Base-by-base conservation (phyloP, 2,888 invertebrate genomes). In the Drosophila prolongata region DNA sequence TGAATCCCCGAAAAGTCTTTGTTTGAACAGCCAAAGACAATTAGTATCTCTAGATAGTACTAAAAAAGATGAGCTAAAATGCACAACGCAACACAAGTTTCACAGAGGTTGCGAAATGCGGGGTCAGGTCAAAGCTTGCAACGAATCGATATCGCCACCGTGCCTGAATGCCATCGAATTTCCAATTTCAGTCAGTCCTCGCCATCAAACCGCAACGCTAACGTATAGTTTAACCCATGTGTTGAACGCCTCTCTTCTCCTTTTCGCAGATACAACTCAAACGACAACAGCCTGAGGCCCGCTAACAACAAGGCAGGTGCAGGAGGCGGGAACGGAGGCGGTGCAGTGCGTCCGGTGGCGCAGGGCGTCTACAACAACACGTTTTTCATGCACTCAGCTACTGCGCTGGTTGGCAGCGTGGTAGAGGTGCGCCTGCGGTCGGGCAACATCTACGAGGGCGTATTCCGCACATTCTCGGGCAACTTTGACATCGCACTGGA, bases 331-430 rank as follows among this genome's bases (percentile, higher is more conserved):
- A 68, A 47, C 53, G 65, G 55, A 50, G 85, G 72, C 16, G 71
- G 59, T 49, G 56, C 57, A 49, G 75, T 95, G 82, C 94, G 96
- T 87, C 93, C 93, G 46, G 94, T 94, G 77, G 95, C 96, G 16
- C 97, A 98, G 90, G 98, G 98, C 75, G 96, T 98, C 60, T 98
- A 98, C 92, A 96, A 95, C 90, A 98, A 98, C 94, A 95, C 96
- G 77, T 95, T 96, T 92, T 97, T 97, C 92, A 97, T 97, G 96
- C 96, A 97, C 93, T 96, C 97, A 49, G 95, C 96, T 72, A 96
- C 97, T 59, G 95, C 96, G 78, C 95, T 97, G 91, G 96, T 98
- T 75, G 98, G 97, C 73, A 96, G 96, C 91, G 94, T 94, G 77
- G 96, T 97, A 68, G 95, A 96, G 92, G 95, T 97, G 84, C 95